Percentiles rank a stretch among this genome's conserved stretches.
phyloP scores from a whole-genome alignment of 2,113 vertebrate species.

The Scophthalmus maximus region DNA sequence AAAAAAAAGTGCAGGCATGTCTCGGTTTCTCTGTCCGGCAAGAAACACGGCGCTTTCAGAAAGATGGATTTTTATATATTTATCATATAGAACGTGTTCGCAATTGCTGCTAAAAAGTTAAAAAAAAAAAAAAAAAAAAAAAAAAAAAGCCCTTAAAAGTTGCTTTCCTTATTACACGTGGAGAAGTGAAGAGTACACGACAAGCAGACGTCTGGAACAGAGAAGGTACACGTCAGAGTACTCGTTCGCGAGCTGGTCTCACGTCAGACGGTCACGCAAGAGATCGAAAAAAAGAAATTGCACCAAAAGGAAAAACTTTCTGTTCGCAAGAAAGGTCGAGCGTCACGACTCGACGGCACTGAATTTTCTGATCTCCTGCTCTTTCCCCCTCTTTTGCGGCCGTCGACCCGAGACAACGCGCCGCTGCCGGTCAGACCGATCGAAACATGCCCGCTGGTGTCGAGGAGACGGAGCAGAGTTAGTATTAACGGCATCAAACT shows the following conservation, averaged over 20 bases:
- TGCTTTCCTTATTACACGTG: too few relatives aligned
- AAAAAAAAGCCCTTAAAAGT: neutral
- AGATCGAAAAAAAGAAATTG: neutral
- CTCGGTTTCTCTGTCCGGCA: conserved; percentile 69
- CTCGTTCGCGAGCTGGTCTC: conserved; percentile 79
- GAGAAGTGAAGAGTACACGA: neutral
- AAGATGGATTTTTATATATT: conserved; percentile 19
- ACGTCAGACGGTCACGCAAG: conserved; percentile 26
- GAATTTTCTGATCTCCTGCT: conserved; percentile 30
- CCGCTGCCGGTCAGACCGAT: conserved; percentile 61
- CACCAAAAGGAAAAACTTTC: neutral
- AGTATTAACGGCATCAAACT: conserved; percentile 63
- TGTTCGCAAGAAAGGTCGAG: conserved; percentile 16
- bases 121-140: conserved; percentile 8
- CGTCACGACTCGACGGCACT: conserved; percentile 26
- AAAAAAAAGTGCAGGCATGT: conserved; percentile 88
- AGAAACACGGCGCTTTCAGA: conserved; percentile 48
- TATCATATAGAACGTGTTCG: conserved; percentile 21
- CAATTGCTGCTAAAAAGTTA: conserved; percentile 67
- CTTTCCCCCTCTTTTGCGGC: conserved; percentile 34
- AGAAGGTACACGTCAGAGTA: conserved; percentile 57
- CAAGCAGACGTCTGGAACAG: conserved; percentile 44
- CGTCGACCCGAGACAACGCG: conserved; percentile 16
- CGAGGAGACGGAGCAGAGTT: conserved; percentile 55
- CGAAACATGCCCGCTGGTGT: conserved; percentile 70